Evolutionary conservation across 2,888 invertebrate species (phyloP).

Genomic region (Philereme vetulata): DNA sequence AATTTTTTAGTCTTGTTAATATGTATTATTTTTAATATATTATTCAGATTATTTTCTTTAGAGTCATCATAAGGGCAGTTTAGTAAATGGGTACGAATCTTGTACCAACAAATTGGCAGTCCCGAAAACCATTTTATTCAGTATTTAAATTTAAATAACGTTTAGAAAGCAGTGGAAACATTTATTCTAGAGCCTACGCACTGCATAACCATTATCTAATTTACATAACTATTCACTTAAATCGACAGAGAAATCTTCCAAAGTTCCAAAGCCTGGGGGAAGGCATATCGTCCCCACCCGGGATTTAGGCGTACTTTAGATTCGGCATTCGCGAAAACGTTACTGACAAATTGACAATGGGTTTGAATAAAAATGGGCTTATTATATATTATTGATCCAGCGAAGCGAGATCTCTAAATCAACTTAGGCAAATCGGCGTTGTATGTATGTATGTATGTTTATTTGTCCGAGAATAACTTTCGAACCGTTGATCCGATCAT

Average conservation of each 20-base stretch:
- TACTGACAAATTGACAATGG: constrained; percentile 27
- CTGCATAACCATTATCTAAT: constrained; percentile 13
- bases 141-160: background rate
- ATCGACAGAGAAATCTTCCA: constrained; percentile 17
- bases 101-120: too few relatives aligned
- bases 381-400: background rate
- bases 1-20: too few relatives aligned
- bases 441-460: too few relatives aligned
- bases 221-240: constrained; percentile 27
- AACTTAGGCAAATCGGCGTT: too few relatives aligned
- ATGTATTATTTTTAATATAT: too few relatives aligned
- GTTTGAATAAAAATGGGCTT: constrained; percentile 1
- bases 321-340: constrained; percentile 18
- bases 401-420: too few relatives aligned
- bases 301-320: constrained; percentile 23
- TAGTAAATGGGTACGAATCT: too few relatives aligned
- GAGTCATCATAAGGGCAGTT: too few relatives aligned
- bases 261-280: constrained; percentile 11
- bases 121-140: too few relatives aligned
- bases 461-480: too few relatives aligned
- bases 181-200: constrained; percentile 5
- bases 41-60: too few relatives aligned
- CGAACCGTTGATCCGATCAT: too few relatives aligned
- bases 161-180: background rate
- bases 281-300: constrained; percentile 16